phyloP scores from a whole-genome alignment of 2,797 vertebrate species.

The Buceros bicornis region DNA sequence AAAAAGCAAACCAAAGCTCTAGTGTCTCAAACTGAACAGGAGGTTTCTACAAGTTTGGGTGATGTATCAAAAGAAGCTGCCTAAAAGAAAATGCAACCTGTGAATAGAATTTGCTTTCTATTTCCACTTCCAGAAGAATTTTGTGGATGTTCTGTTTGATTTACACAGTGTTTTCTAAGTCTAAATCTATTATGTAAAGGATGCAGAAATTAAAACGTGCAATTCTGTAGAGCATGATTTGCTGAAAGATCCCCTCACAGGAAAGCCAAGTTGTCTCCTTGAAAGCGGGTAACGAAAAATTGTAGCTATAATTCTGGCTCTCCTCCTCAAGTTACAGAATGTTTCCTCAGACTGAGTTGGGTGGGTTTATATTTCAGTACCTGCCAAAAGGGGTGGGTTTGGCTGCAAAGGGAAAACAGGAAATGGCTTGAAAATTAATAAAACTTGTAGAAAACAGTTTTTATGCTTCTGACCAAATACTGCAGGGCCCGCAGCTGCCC shows the following conservation, averaged over 20 bases:
- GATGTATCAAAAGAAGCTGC: neutral
- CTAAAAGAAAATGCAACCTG: neutral
- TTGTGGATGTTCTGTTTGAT: neutral
- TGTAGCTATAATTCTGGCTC: neutral
- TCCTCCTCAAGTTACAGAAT: neutral
- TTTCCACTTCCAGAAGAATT: neutral
- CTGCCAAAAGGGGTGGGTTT: conserved; percentile 67
- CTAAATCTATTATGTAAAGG: neutral
- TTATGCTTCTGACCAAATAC: conserved; percentile 16
- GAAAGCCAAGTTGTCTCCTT: neutral
- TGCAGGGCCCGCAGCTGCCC: neutral
- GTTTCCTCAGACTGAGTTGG: neutral
- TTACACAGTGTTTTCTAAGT: neutral
- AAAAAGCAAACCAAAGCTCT: neutral
- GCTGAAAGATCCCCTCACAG: neutral
- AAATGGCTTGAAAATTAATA: conserved; percentile 72
- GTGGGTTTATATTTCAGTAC: conserved; percentile 11
- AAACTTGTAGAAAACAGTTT: conserved; percentile 69
- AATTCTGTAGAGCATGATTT: neutral
- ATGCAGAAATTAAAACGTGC: neutral
- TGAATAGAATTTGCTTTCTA: neutral
- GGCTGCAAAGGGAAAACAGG: conserved; percentile 72
- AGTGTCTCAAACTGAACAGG: neutral
- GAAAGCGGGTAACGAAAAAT: neutral
- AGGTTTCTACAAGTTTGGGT: neutral